These are phyloP conservation scores for Nansenia antarctica DNA, from an alignment of 2,113 vertebrate species.

Conservation along the genomic window DNA sequence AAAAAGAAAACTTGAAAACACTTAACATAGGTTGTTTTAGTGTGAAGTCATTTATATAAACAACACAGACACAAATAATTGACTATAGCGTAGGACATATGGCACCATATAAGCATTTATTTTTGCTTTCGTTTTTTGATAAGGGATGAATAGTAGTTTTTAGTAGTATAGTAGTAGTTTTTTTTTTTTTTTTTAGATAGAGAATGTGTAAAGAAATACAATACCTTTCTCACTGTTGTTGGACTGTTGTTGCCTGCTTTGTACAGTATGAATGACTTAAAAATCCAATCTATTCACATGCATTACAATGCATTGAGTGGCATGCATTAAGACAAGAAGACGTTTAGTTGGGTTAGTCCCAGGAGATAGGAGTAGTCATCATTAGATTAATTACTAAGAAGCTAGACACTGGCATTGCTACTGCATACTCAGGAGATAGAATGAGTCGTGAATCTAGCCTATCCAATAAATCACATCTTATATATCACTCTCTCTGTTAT, in stretches of 20 bases:
- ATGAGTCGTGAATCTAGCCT: constrained; percentile 58
- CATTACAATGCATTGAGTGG: constrained; percentile 29
- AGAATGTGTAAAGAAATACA: constrained; percentile 9
- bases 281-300: constrained; percentile 30
- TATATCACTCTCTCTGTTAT: constrained; percentile 28
- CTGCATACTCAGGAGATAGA: constrained; percentile 8
- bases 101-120: too few relatives aligned
- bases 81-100: too few relatives aligned
- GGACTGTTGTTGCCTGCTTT: not conserved
- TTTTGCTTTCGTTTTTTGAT: too few relatives aligned
- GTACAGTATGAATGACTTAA: constrained; percentile 36
- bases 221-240: not conserved
- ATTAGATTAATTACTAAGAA: too few relatives aligned
- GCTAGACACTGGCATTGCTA: constrained; percentile 18
- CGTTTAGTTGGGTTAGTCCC: constrained; percentile 11
- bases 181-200: too few relatives aligned
- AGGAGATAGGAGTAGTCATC: not conserved
- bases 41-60: too few relatives aligned
- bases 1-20: too few relatives aligned
- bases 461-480: constrained; percentile 33
- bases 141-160: too few relatives aligned
- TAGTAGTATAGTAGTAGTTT: too few relatives aligned
- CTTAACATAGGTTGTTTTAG: too few relatives aligned
- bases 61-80: too few relatives aligned
- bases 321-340: constrained; percentile 20